These are phyloP conservation scores for Pelodytes ibericus DNA, from an alignment of 2,797 vertebrate genomes.

Conservation along the genomic window DNA sequence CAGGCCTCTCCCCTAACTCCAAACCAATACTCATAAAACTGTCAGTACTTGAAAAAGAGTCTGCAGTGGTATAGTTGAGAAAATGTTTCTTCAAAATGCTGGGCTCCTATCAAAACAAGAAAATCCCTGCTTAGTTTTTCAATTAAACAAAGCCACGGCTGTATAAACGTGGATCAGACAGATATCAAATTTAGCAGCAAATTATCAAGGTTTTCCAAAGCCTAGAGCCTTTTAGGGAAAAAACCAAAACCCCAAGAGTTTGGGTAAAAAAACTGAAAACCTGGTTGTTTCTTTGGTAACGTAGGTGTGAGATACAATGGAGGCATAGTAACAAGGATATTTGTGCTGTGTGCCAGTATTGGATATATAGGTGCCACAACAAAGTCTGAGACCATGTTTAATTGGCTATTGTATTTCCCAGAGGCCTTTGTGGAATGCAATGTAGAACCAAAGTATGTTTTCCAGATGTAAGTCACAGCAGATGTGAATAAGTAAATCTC, in stretches of 20 bases:
- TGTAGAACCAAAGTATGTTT: constrained; percentile 14
- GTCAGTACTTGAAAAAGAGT: constrained; percentile 74
- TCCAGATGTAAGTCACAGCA: constrained; percentile 60
- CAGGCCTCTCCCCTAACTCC: constrained; percentile 62
- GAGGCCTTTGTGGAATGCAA: background rate
- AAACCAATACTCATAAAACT: constrained; percentile 72
- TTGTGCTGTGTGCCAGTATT: constrained; percentile 10
- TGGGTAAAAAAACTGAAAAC: background rate
- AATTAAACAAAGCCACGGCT: constrained; percentile 69
- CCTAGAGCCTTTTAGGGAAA: constrained; percentile 25
- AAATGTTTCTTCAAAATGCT: constrained; percentile 65
- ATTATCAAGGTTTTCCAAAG: constrained; percentile 65
- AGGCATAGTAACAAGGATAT: constrained; percentile 9
- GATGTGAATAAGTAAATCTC: constrained; percentile 60
- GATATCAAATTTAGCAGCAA: constrained; percentile 73
- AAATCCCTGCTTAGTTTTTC: constrained; percentile 58
- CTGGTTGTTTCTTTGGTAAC: constrained; percentile 4
- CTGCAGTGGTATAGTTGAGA: constrained; percentile 70
- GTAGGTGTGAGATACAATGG: constrained; percentile 41
- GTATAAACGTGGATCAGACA: constrained; percentile 69
- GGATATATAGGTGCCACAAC: constrained; percentile 15
- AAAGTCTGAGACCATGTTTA: constrained; percentile 42
- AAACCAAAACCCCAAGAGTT: constrained; percentile 33
- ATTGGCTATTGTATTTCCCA: constrained; percentile 28
- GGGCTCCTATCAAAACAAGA: constrained; percentile 57